Evolutionary conservation across 2,113 vertebrate species (phyloP), one percentile per base, ranked within the genome.

Genomic region (Trichomycterus rosablanca): DNA sequence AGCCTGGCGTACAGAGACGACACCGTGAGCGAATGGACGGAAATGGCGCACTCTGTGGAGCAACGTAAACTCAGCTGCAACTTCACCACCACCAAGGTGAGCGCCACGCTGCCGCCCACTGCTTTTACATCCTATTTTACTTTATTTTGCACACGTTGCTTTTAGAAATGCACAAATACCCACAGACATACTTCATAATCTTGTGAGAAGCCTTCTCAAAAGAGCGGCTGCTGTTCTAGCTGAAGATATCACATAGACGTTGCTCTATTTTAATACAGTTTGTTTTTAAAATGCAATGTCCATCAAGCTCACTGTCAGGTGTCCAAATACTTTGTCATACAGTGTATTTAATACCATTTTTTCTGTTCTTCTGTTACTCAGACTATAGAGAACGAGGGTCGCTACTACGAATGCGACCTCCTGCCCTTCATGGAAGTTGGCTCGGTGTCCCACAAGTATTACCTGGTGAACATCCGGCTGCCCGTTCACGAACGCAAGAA

Each of bases 341-440:
- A n/a, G n/a, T n/a, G n/a, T n/a, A n/a, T n/a, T n/a, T n/a, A n/a
- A n/a, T n/a, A n/a, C n/a, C n/a, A n/a, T n/a, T n/a, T n/a, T n/a
- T n/a, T n/a, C n/a, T n/a, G n/a, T n/a, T n/a, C n/a, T 43, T 26
- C n/a, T 16, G 3, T 23, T 37, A 61, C 18, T 60, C 5, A 98
- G 95, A 93, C 81, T 0, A 16, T 30, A 7, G 92, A 94, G 40
- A 92, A 97, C 0, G 92, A 97, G 69, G 96, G 93, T 1, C 92
- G 92, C 0, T 82, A 89, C 79, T 99, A 99, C 0, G 91, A 96
- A 3, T 99, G 96, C 4, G 93, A 97, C 20, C 80, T 89, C 15
- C 82, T 99, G 45, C 93, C 95, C 16, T 97, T 99, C 79, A 95
- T 99, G 91, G 96, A 99, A 79, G 77, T 99, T 0, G 95, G 95